Evolutionary conservation across 2,797 vertebrate species (phyloP).

Genomic region (Lepilemur septentrionalis): DNA sequence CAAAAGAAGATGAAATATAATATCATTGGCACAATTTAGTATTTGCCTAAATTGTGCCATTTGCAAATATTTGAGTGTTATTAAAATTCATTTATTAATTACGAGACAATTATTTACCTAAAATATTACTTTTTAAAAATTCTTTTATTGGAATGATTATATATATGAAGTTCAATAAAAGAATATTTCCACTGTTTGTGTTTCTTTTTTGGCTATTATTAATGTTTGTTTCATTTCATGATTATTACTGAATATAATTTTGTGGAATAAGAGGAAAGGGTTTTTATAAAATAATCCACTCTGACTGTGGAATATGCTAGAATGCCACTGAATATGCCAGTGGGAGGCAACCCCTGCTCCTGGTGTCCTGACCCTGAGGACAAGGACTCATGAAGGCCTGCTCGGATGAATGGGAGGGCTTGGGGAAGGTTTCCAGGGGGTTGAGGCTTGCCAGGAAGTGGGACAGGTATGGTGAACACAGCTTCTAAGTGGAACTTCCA

Average conservation of each 20-base stretch:
- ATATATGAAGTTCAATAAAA: background rate
- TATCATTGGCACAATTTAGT: background rate
- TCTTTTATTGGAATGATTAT: slow-evolving; percentile 7
- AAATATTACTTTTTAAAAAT: slow-evolving; percentile 36
- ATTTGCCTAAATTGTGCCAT: slow-evolving; percentile 22
- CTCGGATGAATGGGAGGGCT: background rate
- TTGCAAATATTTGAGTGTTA: slow-evolving; percentile 56
- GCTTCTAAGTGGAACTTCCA: background rate
- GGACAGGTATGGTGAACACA: background rate
- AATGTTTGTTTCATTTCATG: slow-evolving; percentile 9
- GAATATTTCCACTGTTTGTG: background rate
- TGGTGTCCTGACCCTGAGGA: background rate
- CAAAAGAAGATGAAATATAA: slow-evolving; percentile 26
- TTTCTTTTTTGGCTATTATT: slow-evolving; percentile 19
- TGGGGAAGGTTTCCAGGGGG: background rate
- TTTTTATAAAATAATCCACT: background rate
- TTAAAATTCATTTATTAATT: slow-evolving; percentile 65
- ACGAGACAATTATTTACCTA: slow-evolving; percentile 43
- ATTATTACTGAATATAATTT: slow-evolving; percentile 26
- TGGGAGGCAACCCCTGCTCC: background rate
- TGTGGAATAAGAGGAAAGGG: background rate
- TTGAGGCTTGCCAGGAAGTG: background rate
- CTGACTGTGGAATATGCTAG: background rate
- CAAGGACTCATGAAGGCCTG: background rate
- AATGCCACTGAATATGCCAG: background rate